Conservation (phyloP, 1,140 invertebrate genomes). For the Pissodes strobi region DNA sequence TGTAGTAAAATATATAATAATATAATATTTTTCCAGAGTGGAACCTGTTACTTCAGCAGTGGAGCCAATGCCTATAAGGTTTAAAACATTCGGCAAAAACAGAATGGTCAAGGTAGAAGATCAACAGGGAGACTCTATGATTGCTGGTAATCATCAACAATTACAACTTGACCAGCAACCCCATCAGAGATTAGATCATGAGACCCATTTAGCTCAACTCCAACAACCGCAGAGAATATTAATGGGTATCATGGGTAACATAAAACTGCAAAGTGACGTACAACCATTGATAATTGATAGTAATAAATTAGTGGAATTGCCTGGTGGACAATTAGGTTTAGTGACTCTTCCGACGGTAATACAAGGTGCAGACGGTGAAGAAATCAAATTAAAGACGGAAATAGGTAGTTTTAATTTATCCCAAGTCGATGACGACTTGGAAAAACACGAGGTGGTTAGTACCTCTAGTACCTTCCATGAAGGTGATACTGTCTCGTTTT, state of each 20-base stretch:
- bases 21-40: slow-evolving; percentile 42
- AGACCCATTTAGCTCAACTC: slow-evolving; percentile 10
- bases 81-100: slow-evolving; percentile 48
- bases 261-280: slow-evolving; percentile 34
- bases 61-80: slow-evolving; percentile 52
- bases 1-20: too few relatives aligned
- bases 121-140: slow-evolving; percentile 1
- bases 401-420: slow-evolving; percentile 34
- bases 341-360: slow-evolving; percentile 40
- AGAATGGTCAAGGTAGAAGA: slow-evolving; percentile 29
- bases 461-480: slow-evolving; percentile 31
- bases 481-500: slow-evolving; percentile 34
- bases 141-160: background rate
- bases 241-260: slow-evolving; percentile 44
- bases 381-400: slow-evolving; percentile 41
- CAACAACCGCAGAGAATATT: slow-evolving; percentile 38
- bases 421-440: slow-evolving; percentile 33
- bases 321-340: slow-evolving; percentile 38
- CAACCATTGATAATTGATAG: slow-evolving; percentile 42
- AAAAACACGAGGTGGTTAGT: slow-evolving; percentile 32
- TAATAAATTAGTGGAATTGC: slow-evolving; percentile 43
- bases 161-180: background rate
- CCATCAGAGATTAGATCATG: slow-evolving; percentile 1
- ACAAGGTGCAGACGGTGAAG: slow-evolving; percentile 21
- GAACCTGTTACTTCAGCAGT: slow-evolving; percentile 51